Evolutionary conservation across 2,113 vertebrate species (phyloP).

Genomic region (Perccottus glenii): DNA sequence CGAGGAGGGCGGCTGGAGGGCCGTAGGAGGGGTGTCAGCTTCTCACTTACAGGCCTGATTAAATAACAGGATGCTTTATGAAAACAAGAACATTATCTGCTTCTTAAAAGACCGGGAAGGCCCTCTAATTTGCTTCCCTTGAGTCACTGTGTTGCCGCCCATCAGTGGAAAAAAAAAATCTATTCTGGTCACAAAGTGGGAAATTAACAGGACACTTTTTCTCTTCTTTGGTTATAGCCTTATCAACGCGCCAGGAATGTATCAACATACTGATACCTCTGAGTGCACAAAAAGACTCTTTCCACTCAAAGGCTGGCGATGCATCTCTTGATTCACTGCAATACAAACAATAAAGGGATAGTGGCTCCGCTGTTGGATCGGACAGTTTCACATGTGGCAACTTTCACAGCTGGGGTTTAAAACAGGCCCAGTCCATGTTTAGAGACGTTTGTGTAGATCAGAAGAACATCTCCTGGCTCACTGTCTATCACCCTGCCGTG

Average conservation of each 20-base stretch:
- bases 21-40: conserved; percentile 63
- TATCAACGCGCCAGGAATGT: conserved; percentile 57
- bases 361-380: conserved; percentile 37
- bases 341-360: conserved; percentile 56
- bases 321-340: conserved; percentile 51
- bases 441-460: conserved; percentile 46
- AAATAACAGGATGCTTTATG: conserved; percentile 81
- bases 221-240: conserved; percentile 14
- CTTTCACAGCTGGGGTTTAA: conserved; percentile 38
- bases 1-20: conserved; percentile 37
- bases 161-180: conserved; percentile 29
- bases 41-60: conserved; percentile 78
- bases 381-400: conserved; percentile 34
- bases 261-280: conserved; percentile 31
- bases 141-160: conserved; percentile 44
- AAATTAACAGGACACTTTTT: conserved; percentile 33
- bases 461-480: conserved; percentile 9
- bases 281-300: conserved; percentile 22
- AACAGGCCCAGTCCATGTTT: conserved; percentile 22
- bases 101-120: conserved; percentile 71
- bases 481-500: conserved; percentile 4
- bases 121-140: conserved; percentile 68
- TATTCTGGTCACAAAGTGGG: conserved; percentile 26
- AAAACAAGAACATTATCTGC: conserved; percentile 79
- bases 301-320: conserved; percentile 29